Evolutionary conservation across 2,113 vertebrate genomes (phyloP).

Genomic region (human): GRCh38 chr12:117210001-117210500

Average conservation of each 20-base stretch:
- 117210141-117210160: background rate
- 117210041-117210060: background rate
- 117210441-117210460: background rate
- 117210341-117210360: too few relatives aligned
- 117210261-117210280: too few relatives aligned
- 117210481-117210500: background rate
- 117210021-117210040: background rate
- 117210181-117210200: background rate
- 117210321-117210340: background rate
- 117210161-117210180: background rate
- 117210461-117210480: background rate
- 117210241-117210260: background rate
- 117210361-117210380: background rate
- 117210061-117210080: background rate
- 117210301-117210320: background rate
- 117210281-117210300: background rate
- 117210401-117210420: background rate
- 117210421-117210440: background rate
- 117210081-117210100: background rate
- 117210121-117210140: background rate
- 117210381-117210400: background rate
- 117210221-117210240: background rate
- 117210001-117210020: background rate
- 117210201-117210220: background rate
- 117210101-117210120: background rate